Evolutionary conservation across 2,888 invertebrate genomes (phyloP).

Genomic region (Dione juno): DNA sequence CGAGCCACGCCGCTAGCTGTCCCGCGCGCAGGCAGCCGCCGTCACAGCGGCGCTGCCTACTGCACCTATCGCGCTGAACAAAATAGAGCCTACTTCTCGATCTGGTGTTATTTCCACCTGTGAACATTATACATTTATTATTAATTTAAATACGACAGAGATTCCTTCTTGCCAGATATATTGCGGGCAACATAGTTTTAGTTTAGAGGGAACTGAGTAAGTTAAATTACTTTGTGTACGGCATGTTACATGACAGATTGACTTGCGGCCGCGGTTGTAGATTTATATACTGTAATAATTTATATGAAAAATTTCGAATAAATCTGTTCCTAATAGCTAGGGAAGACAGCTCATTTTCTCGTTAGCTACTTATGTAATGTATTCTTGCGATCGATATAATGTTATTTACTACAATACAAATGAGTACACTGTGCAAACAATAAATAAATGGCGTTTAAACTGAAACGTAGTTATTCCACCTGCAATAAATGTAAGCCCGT

Average conservation of each 20-base stretch:
- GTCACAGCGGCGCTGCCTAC: conserved; percentile 69
- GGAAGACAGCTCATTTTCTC: too few species aligned
- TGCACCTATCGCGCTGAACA: conserved; percentile 69
- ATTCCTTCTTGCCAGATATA: background rate
- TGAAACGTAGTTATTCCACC: too few species aligned
- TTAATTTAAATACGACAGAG: background rate
- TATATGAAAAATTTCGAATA: too few species aligned
- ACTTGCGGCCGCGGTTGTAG: background rate
- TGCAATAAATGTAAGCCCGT: too few species aligned
- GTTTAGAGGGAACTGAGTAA: background rate
- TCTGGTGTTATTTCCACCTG: conserved; percentile 81
- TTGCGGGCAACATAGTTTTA: background rate
- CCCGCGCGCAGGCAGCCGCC: conserved; percentile 68
- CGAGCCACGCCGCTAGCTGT: conserved; percentile 84
- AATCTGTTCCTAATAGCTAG: too few species aligned
- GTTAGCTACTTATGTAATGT: too few species aligned
- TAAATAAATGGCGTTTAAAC: too few species aligned
- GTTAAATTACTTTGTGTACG: conserved; percentile 9
- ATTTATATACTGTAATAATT: conserved; percentile 9
- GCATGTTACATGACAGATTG: conserved; percentile 17
- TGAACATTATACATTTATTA: background rate
- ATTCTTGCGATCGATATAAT: too few species aligned
- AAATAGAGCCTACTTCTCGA: conserved; percentile 75
- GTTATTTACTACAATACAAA: too few species aligned
- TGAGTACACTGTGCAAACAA: too few species aligned